Conservation (phyloP, 2,797 vertebrate genomes). For the Smutsia temminckii region DNA sequence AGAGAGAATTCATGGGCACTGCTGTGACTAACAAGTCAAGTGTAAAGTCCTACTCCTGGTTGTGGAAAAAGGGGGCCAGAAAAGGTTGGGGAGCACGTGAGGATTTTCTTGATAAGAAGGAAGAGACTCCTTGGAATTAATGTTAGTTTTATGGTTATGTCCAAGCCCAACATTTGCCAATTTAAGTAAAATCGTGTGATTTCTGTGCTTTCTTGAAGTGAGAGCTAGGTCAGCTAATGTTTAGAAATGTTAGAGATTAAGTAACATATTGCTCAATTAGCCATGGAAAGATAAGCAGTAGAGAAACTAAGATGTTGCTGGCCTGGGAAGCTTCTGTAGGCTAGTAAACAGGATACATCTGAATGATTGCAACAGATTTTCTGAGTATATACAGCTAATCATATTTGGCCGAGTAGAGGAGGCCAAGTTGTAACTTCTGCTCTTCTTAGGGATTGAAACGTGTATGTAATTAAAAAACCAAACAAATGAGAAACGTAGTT, state of each 20-base stretch:
- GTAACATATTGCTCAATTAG: slow-evolving; percentile 10
- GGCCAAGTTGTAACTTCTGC: slow-evolving; percentile 42
- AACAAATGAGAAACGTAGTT: background rate
- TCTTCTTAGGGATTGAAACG: slow-evolving; percentile 62
- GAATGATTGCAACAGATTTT: slow-evolving; percentile 55
- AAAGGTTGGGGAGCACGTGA: background rate
- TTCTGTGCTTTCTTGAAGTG: slow-evolving; percentile 37
- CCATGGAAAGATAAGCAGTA: background rate
- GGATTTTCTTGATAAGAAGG: background rate
- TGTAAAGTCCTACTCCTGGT: background rate
- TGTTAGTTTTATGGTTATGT: slow-evolving; percentile 1
- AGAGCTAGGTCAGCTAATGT: slow-evolving; percentile 41
- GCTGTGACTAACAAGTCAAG: background rate
- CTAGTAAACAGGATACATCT: background rate
- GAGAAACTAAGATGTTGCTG: background rate
- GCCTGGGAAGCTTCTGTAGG: slow-evolving; percentile 39
- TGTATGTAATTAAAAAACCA: background rate
- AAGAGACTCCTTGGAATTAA: background rate
- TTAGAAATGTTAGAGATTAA: slow-evolving; percentile 38
- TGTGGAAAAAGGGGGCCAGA: background rate
- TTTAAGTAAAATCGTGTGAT: slow-evolving; percentile 19
- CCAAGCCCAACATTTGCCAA: background rate
- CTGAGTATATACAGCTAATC: slow-evolving; percentile 56
- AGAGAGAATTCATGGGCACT: background rate
- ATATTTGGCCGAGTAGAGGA: slow-evolving; percentile 65